A percentile compares a stretch with the other conserved stretches of the same genome.
These are phyloP conservation scores for Meiosimyza platycephala DNA, from an alignment of 2,888 invertebrate genomes.

Conservation along the genomic window DNA sequence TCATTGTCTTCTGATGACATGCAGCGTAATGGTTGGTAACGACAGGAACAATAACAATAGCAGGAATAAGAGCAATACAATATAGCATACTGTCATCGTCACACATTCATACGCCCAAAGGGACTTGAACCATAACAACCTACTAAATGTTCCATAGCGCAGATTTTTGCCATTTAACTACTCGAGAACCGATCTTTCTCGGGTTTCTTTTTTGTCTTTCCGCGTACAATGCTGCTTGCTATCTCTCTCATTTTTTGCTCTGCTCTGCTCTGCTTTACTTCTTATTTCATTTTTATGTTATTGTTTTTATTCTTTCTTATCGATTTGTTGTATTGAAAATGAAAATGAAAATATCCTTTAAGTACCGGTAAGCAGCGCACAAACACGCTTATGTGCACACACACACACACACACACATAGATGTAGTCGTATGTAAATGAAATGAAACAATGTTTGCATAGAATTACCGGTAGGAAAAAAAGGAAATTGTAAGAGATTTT, in stretches of 20 bases:
- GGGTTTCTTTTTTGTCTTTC: conserved; percentile 13
- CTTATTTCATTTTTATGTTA: conserved; percentile 33
- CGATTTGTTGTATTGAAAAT: conserved; percentile 40
- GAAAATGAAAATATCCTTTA: conserved; percentile 41
- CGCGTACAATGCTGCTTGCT: neutral
- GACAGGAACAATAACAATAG: conserved; percentile 31
- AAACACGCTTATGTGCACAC: conserved; percentile 18
- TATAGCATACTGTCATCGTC: too few species aligned
- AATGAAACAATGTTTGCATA: neutral
- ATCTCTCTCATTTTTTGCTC: neutral
- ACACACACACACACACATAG: conserved; percentile 12
- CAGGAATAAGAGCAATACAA: conserved; percentile 19
- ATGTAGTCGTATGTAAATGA: neutral
- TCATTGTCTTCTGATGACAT: conserved; percentile 33
- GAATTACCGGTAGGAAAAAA: too few species aligned
- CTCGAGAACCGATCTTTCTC: neutral
- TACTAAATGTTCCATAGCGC: neutral
- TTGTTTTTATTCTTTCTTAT: conserved; percentile 34
- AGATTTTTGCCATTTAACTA: neutral
- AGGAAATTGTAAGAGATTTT: neutral
- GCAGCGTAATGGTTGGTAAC: conserved; percentile 23
- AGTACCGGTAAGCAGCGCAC: conserved; percentile 37
- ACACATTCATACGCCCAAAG: conserved; percentile 4
- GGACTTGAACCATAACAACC: neutral
- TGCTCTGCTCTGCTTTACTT: neutral